Percentiles rank a stretch among this genome's conserved stretches.
These are phyloP conservation scores for Cosmorhoe ocellata DNA, from an alignment of 2,888 invertebrate genomes.

Conservation along the genomic window DNA sequence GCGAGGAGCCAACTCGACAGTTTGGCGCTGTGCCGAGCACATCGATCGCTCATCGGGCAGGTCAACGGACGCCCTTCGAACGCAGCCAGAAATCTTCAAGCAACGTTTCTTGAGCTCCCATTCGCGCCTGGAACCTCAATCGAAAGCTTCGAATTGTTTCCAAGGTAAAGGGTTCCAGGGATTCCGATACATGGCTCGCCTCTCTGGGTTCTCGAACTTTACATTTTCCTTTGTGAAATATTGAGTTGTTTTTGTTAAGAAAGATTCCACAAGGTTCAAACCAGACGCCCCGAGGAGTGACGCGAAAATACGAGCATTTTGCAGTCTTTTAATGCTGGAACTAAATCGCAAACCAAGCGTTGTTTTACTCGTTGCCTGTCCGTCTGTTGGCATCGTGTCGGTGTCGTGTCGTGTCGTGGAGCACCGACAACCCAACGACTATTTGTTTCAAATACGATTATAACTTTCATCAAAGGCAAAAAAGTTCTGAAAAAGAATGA, in stretches of 20 bases:
- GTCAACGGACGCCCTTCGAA: slow-evolving; percentile 50
- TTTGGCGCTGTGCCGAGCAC: slow-evolving; percentile 49
- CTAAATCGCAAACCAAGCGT: too few relatives aligned
- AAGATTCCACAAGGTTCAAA: too few relatives aligned
- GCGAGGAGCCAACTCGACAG: slow-evolving; percentile 44
- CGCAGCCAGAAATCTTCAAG: slow-evolving; percentile 31
- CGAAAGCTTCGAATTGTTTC: background rate
- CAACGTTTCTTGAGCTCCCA: background rate
- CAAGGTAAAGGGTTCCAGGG: slow-evolving; percentile 2
- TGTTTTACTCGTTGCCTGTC: too few relatives aligned
- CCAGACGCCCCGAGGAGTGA: too few relatives aligned
- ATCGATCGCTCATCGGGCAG: slow-evolving; percentile 55
- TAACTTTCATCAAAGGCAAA: slow-evolving; percentile 1
- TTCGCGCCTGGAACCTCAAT: background rate
- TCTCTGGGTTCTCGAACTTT: too few relatives aligned
- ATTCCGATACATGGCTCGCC: background rate
- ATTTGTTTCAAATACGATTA: background rate
- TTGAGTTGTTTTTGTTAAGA: too few relatives aligned
- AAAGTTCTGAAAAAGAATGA: background rate
- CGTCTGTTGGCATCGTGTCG: too few relatives aligned
- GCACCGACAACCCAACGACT: too few relatives aligned
- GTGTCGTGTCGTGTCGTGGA: too few relatives aligned
- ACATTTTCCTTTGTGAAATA: too few relatives aligned
- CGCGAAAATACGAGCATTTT: too few relatives aligned
- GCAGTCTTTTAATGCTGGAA: too few relatives aligned